phyloP scores from a whole-genome alignment of 2,113 vertebrate genomes.

The Carassius auratus region DNA sequence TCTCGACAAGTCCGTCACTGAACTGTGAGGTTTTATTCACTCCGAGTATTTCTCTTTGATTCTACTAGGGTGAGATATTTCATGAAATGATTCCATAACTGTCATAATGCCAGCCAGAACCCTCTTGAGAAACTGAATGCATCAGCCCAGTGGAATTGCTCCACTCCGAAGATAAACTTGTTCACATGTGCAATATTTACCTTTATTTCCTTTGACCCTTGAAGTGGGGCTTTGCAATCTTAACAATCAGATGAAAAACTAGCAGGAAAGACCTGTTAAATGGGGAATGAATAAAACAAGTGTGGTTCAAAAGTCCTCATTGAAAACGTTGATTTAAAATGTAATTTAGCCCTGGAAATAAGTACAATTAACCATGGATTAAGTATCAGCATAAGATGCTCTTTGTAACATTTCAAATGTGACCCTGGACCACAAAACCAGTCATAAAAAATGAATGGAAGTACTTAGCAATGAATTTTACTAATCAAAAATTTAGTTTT shows the following conservation, averaged over 20 bases:
- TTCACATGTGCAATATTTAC: constrained; percentile 8
- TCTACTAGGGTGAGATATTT: background rate
- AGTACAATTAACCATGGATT: background rate
- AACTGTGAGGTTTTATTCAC: background rate
- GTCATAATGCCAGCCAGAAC: background rate
- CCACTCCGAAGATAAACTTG: background rate
- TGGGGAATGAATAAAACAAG: background rate
- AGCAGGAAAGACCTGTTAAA: background rate
- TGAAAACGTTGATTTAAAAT: background rate
- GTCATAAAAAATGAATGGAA: too few species aligned
- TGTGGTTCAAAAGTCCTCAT: background rate
- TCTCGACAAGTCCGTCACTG: background rate
- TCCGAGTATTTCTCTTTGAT: background rate
- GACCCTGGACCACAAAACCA: too few species aligned
- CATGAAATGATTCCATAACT: background rate
- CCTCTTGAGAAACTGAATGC: background rate
- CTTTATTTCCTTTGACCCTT: background rate
- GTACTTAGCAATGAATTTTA: too few species aligned
- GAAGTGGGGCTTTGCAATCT: background rate
- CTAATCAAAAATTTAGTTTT: too few species aligned
- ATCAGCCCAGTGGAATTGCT: background rate
- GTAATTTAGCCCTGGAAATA: background rate
- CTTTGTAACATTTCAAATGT: background rate
- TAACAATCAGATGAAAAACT: background rate
- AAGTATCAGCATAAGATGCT: background rate